Percentiles rank a stretch among this genome's conserved stretches.
phyloP scores from a whole-genome alignment of 2,888 invertebrate species.

The Dusona sp. region DNA sequence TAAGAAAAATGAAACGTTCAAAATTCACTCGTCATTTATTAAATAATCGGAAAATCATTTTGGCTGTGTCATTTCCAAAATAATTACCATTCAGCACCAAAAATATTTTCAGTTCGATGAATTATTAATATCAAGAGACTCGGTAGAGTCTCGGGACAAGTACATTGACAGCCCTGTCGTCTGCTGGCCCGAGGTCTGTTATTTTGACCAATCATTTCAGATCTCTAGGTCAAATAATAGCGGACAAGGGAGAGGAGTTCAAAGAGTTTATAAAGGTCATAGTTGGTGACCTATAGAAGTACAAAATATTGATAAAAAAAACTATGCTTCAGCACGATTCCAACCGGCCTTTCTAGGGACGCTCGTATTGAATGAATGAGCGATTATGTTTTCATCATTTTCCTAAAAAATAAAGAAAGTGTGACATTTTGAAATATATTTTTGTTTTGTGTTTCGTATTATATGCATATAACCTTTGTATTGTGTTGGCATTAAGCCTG shows the following conservation, averaged over 20 bases:
- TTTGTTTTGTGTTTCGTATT: not conserved
- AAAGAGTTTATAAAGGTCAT: not conserved
- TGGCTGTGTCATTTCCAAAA: not conserved
- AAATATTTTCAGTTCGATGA: not conserved
- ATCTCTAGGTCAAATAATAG: not conserved
- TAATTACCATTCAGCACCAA: not conserved
- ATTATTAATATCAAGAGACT: not conserved
- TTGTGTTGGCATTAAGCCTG: too few species aligned
- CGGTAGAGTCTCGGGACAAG: too few species aligned
- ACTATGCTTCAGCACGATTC: too few species aligned
- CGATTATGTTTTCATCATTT: not conserved
- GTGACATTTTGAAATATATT: not conserved
- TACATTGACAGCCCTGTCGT: too few species aligned
- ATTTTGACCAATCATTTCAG: not conserved
- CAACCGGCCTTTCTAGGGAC: too few species aligned
- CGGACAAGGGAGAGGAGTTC: not conserved
- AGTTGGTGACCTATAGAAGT: not conserved
- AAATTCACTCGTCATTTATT: not conserved
- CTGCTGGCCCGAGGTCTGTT: too few species aligned
- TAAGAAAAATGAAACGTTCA: not conserved
- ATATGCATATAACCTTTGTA: too few species aligned
- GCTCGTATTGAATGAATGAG: not conserved
- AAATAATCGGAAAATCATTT: not conserved
- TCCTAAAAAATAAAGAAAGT: not conserved
- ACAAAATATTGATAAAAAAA: not conserved